phyloP scores from a whole-genome alignment of 2,888 invertebrate genomes.

The Cheilosia scutellata region DNA sequence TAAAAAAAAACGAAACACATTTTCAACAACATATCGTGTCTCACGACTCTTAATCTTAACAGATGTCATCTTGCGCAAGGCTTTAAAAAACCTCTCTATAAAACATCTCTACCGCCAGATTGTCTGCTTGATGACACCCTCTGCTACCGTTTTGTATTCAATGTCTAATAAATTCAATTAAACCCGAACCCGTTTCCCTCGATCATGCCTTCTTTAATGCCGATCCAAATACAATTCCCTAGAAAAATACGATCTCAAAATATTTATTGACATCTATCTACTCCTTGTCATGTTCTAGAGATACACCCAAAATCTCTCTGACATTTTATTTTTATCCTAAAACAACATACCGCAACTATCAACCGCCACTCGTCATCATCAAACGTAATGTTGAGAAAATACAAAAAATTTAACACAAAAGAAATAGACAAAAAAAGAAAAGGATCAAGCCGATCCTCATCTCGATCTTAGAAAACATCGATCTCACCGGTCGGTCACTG shows the following conservation, averaged over 20 bases:
- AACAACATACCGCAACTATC: constrained; percentile 68
- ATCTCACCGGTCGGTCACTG: constrained; percentile 43
- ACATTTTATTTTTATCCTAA: constrained; percentile 64
- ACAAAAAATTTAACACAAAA: constrained; percentile 16
- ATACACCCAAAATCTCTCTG: constrained; percentile 8
- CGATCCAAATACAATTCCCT: constrained; percentile 53
- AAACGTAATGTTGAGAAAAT: constrained; percentile 47
- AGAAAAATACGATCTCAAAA: constrained; percentile 63
- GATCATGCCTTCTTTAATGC: constrained; percentile 36
- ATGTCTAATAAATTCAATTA: constrained; percentile 72
- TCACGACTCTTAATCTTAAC: constrained; percentile 70
- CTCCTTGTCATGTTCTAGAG: constrained; percentile 71
- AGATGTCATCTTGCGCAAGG: constrained; percentile 54
- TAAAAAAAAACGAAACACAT: neutral
- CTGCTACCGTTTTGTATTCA: constrained; percentile 68
- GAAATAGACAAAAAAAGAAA: constrained; percentile 31
- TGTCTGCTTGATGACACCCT: constrained; percentile 64
- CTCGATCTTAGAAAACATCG: constrained; percentile 4
- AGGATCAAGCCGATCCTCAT: constrained; percentile 63
- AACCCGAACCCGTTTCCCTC: constrained; percentile 54
- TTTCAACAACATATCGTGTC: constrained; percentile 44
- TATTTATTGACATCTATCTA: constrained; percentile 76
- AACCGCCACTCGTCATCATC: constrained; percentile 62
- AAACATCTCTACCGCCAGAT: constrained; percentile 54
- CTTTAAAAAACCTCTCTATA: neutral